phyloP scores from a whole-genome alignment of 2,113 vertebrate species.

The Sapayoa aenigma region DNA sequence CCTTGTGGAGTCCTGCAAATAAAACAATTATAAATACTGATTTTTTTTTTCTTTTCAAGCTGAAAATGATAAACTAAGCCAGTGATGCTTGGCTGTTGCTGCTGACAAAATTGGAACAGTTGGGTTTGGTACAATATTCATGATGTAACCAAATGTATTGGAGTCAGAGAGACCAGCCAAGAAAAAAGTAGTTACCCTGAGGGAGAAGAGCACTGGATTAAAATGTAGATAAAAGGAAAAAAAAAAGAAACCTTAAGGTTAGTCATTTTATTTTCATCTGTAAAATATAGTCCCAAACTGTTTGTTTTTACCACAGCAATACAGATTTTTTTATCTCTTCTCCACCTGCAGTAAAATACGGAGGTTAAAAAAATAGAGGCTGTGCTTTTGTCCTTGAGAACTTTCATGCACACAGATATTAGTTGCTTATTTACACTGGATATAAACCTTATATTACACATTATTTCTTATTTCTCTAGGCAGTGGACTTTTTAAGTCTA shows the following conservation, averaged over 20 bases:
- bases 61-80: neutral
- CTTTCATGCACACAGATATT: neutral
- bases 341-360: conserved; percentile 1
- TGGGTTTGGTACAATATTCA: neutral
- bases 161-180: neutral
- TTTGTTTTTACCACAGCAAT: neutral
- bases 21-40: neutral
- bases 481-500: neutral
- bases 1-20: neutral
- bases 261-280: conserved; percentile 26
- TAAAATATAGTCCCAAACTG: neutral
- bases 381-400: conserved; percentile 34
- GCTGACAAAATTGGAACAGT: neutral
- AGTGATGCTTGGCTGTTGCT: neutral
- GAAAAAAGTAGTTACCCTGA: neutral
- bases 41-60: neutral
- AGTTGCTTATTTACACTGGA: neutral
- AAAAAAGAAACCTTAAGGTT: neutral
- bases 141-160: neutral
- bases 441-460: neutral
- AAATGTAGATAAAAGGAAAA: neutral
- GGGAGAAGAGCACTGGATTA: neutral
- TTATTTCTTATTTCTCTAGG: neutral
- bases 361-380: neutral
- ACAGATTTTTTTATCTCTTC: conserved; percentile 29